Base-by-base conservation (phyloP, 53 echinoderm and acorn worm genomes). In the Temnopleurus reevesii region DNA sequence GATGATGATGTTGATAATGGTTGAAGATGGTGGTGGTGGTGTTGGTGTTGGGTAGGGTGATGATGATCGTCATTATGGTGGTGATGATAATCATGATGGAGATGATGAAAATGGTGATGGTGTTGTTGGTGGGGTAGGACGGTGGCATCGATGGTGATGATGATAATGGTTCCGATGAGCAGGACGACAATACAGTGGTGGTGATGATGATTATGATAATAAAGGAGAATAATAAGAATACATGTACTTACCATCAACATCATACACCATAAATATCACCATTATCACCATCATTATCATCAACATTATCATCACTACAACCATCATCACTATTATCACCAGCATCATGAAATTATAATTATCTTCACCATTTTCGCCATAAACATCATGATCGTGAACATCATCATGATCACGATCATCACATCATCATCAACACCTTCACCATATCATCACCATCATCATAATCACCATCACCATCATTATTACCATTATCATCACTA, bases 221-320 rank as follows among this genome's bases (percentile, higher is more conserved):
- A 2, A 25, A 29, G 29, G 29, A 59, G 59, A 2, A 27, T 25
- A 27, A 54, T 8, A 56, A 24, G 12, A 56, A 24, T 47, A 13
- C 49, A 2, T 3, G 1, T 17, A 49, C 2, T 59, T 10, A 27
- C 19, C 4, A 27, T 23, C 24, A 59, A 8, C 28, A 59, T 27
- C 59, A 34, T 38, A 8, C 53, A 51, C 53, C 53, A 51, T 15
- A 8, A 51, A 10, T 15, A 51, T 51, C 53, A 77, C 35, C 44
- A 77, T 77, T 21, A 77, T 30, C 53, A 77, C 30, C 44, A 77
- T 77, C 44, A 77, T 77, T 21, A 77, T 77, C 44, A 77, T 77
- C 53, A 77, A 30, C 44, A 77, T 77, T 21, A 77, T 77, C 44
- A 77, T 77, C 44, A 77, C 35, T 35, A 82, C 51, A 19, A 77